Evolutionary conservation across 2,888 invertebrate species (phyloP).

Genomic region (Callyntrura sp.): DNA sequence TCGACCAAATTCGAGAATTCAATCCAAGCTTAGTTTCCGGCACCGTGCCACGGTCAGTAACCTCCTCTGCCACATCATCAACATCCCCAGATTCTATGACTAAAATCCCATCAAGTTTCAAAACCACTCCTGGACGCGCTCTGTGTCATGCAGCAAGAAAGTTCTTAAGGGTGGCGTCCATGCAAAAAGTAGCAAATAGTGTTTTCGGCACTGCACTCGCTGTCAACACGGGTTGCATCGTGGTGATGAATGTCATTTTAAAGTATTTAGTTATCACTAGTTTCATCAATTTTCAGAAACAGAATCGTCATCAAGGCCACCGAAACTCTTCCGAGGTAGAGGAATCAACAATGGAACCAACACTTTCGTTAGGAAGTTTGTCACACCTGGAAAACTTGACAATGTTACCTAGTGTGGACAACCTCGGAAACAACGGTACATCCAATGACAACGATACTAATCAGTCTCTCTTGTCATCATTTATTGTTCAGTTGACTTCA

Average conservation of each 20-base stretch:
- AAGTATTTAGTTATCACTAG: conserved; percentile 57
- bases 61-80: neutral
- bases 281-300: neutral
- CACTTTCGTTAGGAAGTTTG: too few relatives aligned
- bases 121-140: conserved; percentile 46
- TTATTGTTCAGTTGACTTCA: too few relatives aligned
- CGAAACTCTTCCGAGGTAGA: too few relatives aligned
- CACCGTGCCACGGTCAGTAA: too few relatives aligned
- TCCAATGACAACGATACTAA: neutral
- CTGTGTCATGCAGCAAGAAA: conserved; percentile 54
- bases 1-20: conserved; percentile 60
- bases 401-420: too few relatives aligned
- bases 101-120: conserved; percentile 24
- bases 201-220: conserved; percentile 69
- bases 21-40: conserved; percentile 46
- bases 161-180: conserved; percentile 52
- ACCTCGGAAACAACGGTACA: neutral
- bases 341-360: too few relatives aligned
- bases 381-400: too few relatives aligned
- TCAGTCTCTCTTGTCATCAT: too few relatives aligned
- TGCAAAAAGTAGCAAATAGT: conserved; percentile 66
- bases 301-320: neutral
- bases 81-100: neutral
- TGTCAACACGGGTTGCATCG: conserved; percentile 64
- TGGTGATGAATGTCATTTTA: conserved; percentile 68